Conservation (phyloP, 2,797 vertebrate species). For the Crocidura indochinensis region DNA sequence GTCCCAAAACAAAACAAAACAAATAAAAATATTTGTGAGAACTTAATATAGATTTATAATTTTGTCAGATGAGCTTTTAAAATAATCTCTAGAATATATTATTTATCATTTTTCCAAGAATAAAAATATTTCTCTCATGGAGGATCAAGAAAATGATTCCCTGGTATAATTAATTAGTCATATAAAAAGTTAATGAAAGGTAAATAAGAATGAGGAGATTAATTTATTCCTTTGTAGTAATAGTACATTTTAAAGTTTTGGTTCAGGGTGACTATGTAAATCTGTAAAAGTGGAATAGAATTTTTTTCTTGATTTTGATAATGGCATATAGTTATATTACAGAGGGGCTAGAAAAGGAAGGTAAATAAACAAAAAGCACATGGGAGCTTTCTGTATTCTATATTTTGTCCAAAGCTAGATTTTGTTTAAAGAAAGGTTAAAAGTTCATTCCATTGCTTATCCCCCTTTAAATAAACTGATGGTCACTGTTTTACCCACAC, state of each 20-base stretch:
- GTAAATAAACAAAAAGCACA: background rate
- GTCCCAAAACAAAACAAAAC: no score
- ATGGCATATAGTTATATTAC: background rate
- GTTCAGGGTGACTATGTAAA: background rate
- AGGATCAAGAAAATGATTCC: background rate
- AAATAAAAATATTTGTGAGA: no score
- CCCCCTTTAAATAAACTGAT: constrained; percentile 23
- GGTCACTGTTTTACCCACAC: constrained; percentile 6
- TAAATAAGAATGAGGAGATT: background rate
- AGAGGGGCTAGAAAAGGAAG: background rate
- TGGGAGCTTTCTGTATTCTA: background rate
- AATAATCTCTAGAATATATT: no score
- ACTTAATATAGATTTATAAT: no score
- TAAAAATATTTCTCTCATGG: constrained; percentile 3
- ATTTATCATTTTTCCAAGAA: constrained; percentile 9
- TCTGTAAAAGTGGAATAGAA: background rate
- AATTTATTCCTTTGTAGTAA: background rate
- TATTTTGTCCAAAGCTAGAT: constrained; percentile 3
- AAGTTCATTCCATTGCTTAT: constrained; percentile 12
- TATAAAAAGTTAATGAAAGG: background rate
- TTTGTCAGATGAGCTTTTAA: no score
- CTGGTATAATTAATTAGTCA: background rate
- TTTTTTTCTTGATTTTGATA: constrained; percentile 41
- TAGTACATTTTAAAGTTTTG: background rate
- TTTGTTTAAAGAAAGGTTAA: constrained; percentile 35